Conservation (phyloP, 2,888 invertebrate genomes). For the Parnassius orleans region DNA sequence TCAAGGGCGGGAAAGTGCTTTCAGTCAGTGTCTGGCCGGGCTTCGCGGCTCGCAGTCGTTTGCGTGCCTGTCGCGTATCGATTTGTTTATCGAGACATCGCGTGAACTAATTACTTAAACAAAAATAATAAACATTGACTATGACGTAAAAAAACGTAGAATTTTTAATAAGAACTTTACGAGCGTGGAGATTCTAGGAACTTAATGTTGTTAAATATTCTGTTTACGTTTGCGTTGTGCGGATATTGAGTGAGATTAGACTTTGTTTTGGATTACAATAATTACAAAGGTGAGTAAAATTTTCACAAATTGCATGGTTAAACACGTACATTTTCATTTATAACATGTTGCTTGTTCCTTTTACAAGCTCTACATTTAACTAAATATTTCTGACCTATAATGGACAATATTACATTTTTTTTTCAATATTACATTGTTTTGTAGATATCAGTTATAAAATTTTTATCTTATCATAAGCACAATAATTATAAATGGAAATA, state of each 20-base stretch:
- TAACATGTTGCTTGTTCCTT: too few relatives aligned
- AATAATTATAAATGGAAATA: too few relatives aligned
- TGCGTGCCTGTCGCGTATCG: constrained; percentile 23
- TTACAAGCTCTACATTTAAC: too few relatives aligned
- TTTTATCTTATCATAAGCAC: too few relatives aligned
- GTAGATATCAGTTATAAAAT: too few relatives aligned
- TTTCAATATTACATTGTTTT: too few relatives aligned
- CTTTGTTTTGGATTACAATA: constrained; percentile 36
- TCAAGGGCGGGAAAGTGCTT: constrained; percentile 62
- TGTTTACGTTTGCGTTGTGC: constrained; percentile 26
- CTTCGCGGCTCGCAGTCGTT: constrained; percentile 51
- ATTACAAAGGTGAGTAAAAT: constrained; percentile 13
- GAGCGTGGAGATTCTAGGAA: constrained; percentile 15
- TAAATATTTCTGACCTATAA: too few relatives aligned
- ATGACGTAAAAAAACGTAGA: constrained; percentile 8
- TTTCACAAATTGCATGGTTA: neutral
- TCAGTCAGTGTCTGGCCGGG: constrained; percentile 57
- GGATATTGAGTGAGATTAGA: constrained; percentile 27
- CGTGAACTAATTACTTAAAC: constrained; percentile 25
- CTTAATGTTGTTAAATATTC: constrained; percentile 16
- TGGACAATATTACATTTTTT: too few relatives aligned
- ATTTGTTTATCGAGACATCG: constrained; percentile 18
- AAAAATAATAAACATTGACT: constrained; percentile 24
- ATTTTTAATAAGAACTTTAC: constrained; percentile 22
- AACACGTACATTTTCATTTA: too few relatives aligned